Base-by-base conservation (phyloP, 35 echinoderm and acorn worm species). In the Hemicentrotus pulcherrimus region DNA sequence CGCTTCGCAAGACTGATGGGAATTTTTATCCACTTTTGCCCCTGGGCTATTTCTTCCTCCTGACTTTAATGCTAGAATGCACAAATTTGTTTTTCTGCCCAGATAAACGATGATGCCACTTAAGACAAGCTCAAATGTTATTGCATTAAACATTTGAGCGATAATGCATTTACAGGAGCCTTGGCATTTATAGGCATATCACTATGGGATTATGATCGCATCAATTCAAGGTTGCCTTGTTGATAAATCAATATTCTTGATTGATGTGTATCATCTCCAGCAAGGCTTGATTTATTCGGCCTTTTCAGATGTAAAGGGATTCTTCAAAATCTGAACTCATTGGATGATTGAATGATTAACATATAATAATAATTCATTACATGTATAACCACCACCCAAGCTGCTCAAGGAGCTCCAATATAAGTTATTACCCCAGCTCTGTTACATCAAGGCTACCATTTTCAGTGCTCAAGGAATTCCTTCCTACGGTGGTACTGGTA, bases 51-150 rank as follows among this genome's bases (percentile, higher is more conserved):
- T 78, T n/a, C 65, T 78, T 78, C 65, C 65, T 78, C 65, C 65
- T 78, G 65, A 78, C 65, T 78, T 78, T 78, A 78, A 78, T 28
- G 65, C 65, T 28, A 78, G 65, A 78, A 78, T 0, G 65, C 65
- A 78, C 65, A 78, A 78, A 78, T 78, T 78, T 78, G 65, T n/a
- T 78, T 78, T 78, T 78, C 65, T 78, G 65, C 65, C 28, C 65
- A 78, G 65, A 78, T 78, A 78, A 78, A 78, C 65, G 65, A 78
- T 78, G 65, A 78, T 78, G 65, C 65, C 65, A 78, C 65, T 78
- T 78, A 78, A 78, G 65, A n/a, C 65, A 78, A 78, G 65, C 65
- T 78, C 65, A 78, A 78, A 78, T 78, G 65, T 78, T 78, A 78
- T 78, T 78, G 65, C 65, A 22, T 28, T 78, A 78, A 78, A 78